Evolutionary conservation across 2,113 vertebrate genomes (phyloP), one percentile per base, ranked within the genome.

Genomic region (Pluvialis apricaria): DNA sequence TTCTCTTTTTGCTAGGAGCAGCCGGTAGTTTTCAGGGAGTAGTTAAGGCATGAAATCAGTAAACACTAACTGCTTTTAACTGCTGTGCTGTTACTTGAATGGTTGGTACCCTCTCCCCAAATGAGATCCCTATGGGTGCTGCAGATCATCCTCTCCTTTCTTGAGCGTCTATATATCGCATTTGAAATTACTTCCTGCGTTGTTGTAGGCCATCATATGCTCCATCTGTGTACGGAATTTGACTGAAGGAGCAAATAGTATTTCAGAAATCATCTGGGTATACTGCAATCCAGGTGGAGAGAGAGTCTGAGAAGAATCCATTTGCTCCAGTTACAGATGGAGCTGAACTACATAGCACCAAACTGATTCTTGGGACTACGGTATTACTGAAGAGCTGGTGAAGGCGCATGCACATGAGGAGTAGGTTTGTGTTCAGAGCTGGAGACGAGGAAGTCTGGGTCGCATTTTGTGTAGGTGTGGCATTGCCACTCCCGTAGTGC

Each of bases 201-300:
- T 6, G 7, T 13, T 42, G 7, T 13, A n/a, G 45, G 79, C 16
- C 21, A 16, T 6, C 6, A 1, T 3, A 11, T 3, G 3, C 26
- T 57, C 13, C 5, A 16, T 47, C 34, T 55, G 29, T 29, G 44
- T 9, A 8, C 25, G 29, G 2, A 21, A 8, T 28, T 40, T 52
- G 21, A 3, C 17, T 18, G 40, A 29, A 66, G 28, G 45, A n/a
- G 49, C 32, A 69, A 49, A 42, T 1, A 25, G 17, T 17, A 34
- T 61, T 79, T 44, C 55, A 38, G 75, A 52, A 20, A 10, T 3
- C 5, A 14, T 16, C 31, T 16, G 42, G 1, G 45, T 32, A 11
- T 70, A 3, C 52, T 19, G 28, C 58, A 60, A 1, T 29, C 26
- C 15, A 54, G 38, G 25, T 17, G 24, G 42, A 75, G 60, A 36